phyloP scores from a whole-genome alignment of 35 echinoderm and acorn worm genomes.

The Diadema setosum region DNA sequence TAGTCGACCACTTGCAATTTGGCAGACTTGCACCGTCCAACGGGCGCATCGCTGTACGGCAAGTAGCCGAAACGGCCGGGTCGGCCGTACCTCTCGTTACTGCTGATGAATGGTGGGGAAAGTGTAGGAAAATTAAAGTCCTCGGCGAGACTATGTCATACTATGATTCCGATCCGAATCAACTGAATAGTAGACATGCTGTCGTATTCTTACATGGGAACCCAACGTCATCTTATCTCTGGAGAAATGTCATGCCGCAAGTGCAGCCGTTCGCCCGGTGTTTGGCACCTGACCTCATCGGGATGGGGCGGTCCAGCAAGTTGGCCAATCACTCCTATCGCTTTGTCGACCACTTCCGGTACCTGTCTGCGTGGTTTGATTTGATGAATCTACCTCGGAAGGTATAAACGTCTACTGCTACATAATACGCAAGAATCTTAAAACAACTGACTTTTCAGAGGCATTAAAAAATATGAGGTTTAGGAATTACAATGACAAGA shows the following conservation, averaged over 20 bases:
- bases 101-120: constrained; percentile 82
- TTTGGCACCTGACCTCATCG: constrained; percentile 93
- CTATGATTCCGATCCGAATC: constrained; percentile 73
- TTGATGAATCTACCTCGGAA: constrained; percentile 65
- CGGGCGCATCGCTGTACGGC: not conserved
- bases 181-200: constrained; percentile 12
- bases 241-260: constrained; percentile 82
- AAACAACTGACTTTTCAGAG: too few relatives aligned
- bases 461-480: not conserved
- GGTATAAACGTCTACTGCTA: constrained; percentile 23
- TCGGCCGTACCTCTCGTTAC: not conserved
- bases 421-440: not conserved
- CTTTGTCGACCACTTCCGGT: constrained; percentile 80
- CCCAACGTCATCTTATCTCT: constrained; percentile 92
- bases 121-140: constrained; percentile 53
- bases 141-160: constrained; percentile 79
- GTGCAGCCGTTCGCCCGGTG: constrained; percentile 59
- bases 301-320: constrained; percentile 79
- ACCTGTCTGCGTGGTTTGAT: constrained; percentile 87
- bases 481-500: not conserved
- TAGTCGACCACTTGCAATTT: not conserved
- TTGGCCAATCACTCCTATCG: constrained; percentile 45
- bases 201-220: constrained; percentile 89
- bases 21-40: not conserved
- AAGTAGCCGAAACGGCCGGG: not conserved